Base-by-base conservation (phyloP, 2,113 vertebrate genomes). In the Vireo altiloquus region DNA sequence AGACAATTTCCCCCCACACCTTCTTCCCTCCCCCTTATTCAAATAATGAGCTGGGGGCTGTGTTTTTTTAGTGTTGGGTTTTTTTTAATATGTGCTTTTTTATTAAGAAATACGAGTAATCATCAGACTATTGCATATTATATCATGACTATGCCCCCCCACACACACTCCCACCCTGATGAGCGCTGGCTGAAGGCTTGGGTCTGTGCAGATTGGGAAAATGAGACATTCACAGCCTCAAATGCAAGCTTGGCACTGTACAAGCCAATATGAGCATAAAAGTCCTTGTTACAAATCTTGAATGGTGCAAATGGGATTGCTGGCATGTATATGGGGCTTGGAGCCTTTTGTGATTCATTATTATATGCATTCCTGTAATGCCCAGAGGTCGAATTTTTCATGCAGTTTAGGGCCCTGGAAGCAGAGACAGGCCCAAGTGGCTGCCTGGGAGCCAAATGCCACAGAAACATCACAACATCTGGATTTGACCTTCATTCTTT, bases 1-100 rank as follows among this genome's bases (percentile, higher is more conserved):
- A 98, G 97, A 98, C 96, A 97, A 97, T 97, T 97, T 96, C 76
- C 87, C 96, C 94, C 78, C 86, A 86, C 87, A 94, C 88, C 93
- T 97, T 94, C 82, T 76, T 87, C 95, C 77, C 93, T 96, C 90
- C 95, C 77, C 76, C 42, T 96, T 92, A 93, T 93, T 96, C 92
- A 93, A 92, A 95, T 93, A 44, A 47, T 53, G 72, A 93, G 95
- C 96, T 93, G 65, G 49, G 69, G 95, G 94, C 90, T 89, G 80
- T 60, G 30, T 0, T 42, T 60, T 92, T 93, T 88, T 69, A 40
- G 59, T 30, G 3, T 21, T 69, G 46, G 19, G 13, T 0, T 61
- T 78, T 37, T 78, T 90, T 70, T 77, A 90, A 71, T 88, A 40
- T 66, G 23, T 74, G 35, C 5, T 66, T 94, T 95, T 94, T 94